Conservation (phyloP, 92 coral and sea anemone species). For the Umimayanthus chanpuru region DNA sequence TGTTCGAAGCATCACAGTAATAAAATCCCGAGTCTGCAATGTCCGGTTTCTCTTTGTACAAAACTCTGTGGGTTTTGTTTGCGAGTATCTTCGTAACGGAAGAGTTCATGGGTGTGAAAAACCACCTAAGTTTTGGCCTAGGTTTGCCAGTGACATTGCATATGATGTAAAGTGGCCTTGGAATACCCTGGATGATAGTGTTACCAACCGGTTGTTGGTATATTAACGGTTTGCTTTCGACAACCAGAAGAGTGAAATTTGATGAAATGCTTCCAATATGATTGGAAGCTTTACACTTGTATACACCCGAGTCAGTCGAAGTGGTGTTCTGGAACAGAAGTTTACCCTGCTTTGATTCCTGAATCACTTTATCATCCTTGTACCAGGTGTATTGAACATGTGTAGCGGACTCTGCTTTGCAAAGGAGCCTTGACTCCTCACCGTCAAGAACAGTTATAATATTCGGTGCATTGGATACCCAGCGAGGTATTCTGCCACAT, state of each 20-base stretch:
- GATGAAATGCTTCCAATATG: slow-evolving; percentile 61
- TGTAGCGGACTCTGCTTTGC: slow-evolving; percentile 55
- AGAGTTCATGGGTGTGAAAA: slow-evolving; percentile 45
- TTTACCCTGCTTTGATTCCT: slow-evolving; percentile 48
- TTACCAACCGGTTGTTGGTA: slow-evolving; percentile 52
- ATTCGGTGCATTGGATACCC: slow-evolving; percentile 33
- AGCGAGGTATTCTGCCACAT: slow-evolving; percentile 60
- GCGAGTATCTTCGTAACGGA: slow-evolving; percentile 13
- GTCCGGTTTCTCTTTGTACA: slow-evolving; percentile 44
- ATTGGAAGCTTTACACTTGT: slow-evolving; percentile 61
- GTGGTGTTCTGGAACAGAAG: slow-evolving; percentile 40
- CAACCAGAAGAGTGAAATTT: slow-evolving; percentile 59
- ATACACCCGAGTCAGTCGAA: slow-evolving; percentile 53
- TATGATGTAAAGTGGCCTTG: slow-evolving; percentile 42
- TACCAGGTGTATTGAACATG: slow-evolving; percentile 59
- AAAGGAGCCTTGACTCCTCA: slow-evolving; percentile 28
- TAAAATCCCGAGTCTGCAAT: slow-evolving; percentile 58
- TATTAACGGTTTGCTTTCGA: slow-evolving; percentile 59
- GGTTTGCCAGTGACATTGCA: slow-evolving; percentile 74
- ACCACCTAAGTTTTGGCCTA: slow-evolving; percentile 61
- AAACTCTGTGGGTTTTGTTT: slow-evolving; percentile 50
- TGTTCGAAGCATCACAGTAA: slow-evolving; percentile 60
- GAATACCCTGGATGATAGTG: slow-evolving; percentile 29
- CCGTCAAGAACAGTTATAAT: slow-evolving; percentile 42
- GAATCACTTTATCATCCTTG: slow-evolving; percentile 47